Percentiles rank a stretch among this genome's conserved stretches.
Evolutionary conservation across 2,113 vertebrate species (phyloP).

Genomic region (Nothocercus julius): DNA sequence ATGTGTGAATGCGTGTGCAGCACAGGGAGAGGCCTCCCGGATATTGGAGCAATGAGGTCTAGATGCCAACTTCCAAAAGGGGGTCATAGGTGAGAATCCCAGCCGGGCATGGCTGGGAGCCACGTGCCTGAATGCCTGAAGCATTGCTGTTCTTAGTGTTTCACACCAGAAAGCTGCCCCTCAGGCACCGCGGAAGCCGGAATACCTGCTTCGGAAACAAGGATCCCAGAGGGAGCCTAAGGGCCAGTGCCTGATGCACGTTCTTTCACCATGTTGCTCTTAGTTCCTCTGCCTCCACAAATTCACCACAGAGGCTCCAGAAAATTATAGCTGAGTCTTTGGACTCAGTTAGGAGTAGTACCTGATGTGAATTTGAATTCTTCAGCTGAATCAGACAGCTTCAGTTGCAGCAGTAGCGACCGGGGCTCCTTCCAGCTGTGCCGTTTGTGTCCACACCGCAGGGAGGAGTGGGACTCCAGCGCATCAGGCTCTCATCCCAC

Average conservation of each 20-base stretch:
- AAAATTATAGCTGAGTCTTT: background rate
- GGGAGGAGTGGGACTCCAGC: background rate
- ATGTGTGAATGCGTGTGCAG: background rate
- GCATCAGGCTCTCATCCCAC: fast-evolving
- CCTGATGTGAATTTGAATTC: background rate
- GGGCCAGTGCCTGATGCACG: fast-evolving
- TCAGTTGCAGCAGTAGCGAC: background rate
- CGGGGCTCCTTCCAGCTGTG: background rate
- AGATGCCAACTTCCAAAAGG: background rate
- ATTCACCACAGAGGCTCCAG: background rate
- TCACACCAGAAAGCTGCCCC: background rate
- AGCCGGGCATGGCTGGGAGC: background rate
- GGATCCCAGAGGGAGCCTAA: background rate
- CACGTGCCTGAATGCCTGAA: background rate
- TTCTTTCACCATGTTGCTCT: background rate
- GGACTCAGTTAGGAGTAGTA: background rate
- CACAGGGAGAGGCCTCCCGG: background rate
- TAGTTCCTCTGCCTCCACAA: background rate
- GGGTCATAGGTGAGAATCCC: fast-evolving
- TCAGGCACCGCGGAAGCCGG: background rate
- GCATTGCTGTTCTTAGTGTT: background rate
- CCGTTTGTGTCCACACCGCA: background rate
- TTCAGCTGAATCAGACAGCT: background rate
- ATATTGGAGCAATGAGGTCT: background rate
- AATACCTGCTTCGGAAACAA: background rate